A percentile compares a stretch with the other conserved stretches of the same genome.
These are phyloP conservation scores for Plectrocnemia conspersa DNA, from an alignment of 1,140 invertebrate species.

Conservation along the genomic window DNA sequence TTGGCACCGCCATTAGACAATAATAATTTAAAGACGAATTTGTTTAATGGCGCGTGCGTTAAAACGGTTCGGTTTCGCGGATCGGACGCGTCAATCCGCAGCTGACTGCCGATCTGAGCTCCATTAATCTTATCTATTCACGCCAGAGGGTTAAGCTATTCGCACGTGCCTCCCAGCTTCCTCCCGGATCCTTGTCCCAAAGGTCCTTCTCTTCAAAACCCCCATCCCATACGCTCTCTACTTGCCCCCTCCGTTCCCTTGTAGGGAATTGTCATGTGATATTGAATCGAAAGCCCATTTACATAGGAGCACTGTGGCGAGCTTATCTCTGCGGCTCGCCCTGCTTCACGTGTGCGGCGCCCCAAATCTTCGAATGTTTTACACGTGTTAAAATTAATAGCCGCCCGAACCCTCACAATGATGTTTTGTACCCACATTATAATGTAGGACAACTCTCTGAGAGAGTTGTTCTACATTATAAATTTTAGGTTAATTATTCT, in stretches of 20 bases:
- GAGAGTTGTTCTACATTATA: too few species aligned
- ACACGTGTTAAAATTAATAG: constrained; percentile 32
- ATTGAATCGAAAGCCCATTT: constrained; percentile 30
- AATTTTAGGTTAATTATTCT: too few species aligned
- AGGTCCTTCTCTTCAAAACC: too few species aligned
- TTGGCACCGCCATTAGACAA: too few species aligned
- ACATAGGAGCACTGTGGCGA: constrained; percentile 20
- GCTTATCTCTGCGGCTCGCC: constrained; percentile 16
- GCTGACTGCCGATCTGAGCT: constrained; percentile 27
- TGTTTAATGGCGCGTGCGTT: too few species aligned
- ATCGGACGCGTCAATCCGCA: constrained; percentile 29
- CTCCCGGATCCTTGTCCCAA: too few species aligned
- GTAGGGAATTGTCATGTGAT: constrained; percentile 27
- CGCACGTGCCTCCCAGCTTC: constrained; percentile 22
- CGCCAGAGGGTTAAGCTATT: constrained; percentile 30
- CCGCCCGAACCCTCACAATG: too few species aligned
- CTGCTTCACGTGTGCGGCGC: not conserved
- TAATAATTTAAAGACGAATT: too few species aligned
- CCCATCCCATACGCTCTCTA: not conserved
- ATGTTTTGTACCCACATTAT: too few species aligned
- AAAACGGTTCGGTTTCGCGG: not conserved
- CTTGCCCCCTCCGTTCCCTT: not conserved
- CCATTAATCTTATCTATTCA: constrained; percentile 37
- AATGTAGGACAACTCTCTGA: too few species aligned
- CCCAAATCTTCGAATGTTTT: constrained; percentile 25